Evolutionary conservation across 1,140 invertebrate genomes (phyloP), one percentile per base, ranked within the genome.

Genomic region (Dinoponera quadriceps): DNA sequence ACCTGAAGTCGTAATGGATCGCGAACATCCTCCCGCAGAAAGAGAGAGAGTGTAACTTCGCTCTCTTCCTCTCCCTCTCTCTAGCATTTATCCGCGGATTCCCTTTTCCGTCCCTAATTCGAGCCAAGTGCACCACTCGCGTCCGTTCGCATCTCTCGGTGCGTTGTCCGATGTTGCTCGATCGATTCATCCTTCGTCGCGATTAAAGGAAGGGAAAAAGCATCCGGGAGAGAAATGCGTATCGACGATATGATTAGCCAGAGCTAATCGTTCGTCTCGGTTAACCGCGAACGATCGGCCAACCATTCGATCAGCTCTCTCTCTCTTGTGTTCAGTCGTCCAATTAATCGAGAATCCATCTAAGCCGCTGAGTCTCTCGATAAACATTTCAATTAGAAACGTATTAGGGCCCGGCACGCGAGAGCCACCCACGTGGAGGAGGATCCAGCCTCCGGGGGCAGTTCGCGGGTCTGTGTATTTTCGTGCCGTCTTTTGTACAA

Each of bases 311-410:
- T n/a, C 11, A 14, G 13, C 14, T 38, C 18, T 25, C 38, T 44
- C 7, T 44, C 38, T 3, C 38, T 68, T 2, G 4, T 20, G 20
- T 59, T 82, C 60, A 71, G 81, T 85, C 85, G 59, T 59, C 49
- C 29, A 33, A 57, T 77, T 85, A 44, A 83, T 83, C 84, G 75
- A 49, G 25, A 29, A 73, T 85, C 59, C 33, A 44, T 82, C 33
- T 51, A 54, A 51, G 74, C 33, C n/a, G 51, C 55, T 18, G 25
- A 82, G 29, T 14, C 57, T 80, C 18, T 33, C 84, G 87, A 88
- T 89, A 89, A 92, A 92, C 92, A 90, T 92, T 91, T 92, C 92
- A 92, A 92, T 92, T 92, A 92, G 89, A 91, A 91, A 90, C 90
- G 85, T 88, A 91, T 90, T 91, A 90, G 90, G 89, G 65, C 84